A percentile compares a stretch with the other conserved stretches of the same genome.
phyloP scores from a whole-genome alignment of 2,113 vertebrate species.

The Terrapene triunguis region DNA sequence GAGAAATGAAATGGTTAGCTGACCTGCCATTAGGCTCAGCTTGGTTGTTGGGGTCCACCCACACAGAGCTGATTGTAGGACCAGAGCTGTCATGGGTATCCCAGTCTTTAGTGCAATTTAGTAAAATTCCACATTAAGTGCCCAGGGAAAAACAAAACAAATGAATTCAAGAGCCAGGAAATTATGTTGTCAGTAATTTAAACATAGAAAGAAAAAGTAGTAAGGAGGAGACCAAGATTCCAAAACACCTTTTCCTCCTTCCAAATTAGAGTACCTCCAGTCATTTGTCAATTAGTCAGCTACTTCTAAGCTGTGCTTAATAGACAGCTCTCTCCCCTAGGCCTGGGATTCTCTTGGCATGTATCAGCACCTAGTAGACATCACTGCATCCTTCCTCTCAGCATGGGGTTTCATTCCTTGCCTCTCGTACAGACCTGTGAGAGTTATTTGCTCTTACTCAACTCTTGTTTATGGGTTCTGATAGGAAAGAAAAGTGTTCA shows the following conservation, averaged over 20 bases:
- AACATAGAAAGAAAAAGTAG: conserved; percentile 35
- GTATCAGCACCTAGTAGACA: conserved; percentile 16
- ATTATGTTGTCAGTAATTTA: conserved; percentile 17
- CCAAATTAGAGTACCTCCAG: neutral
- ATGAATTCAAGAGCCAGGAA: conserved; percentile 28
- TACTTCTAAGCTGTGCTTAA: neutral
- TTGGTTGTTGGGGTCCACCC: neutral
- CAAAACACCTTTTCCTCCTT: conserved; percentile 24
- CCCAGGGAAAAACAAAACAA: neutral
- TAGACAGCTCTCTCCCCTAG: conserved; percentile 22
- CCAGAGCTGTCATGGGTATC: neutral
- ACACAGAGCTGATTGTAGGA: neutral
- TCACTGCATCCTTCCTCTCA: neutral
- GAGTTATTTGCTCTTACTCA: conserved; percentile 65
- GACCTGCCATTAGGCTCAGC: neutral
- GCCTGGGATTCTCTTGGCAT: conserved; percentile 16
- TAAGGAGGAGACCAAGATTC: conserved; percentile 55
- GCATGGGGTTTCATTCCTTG: conserved; percentile 10
- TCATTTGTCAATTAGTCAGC: neutral
- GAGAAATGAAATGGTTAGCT: conserved; percentile 51
- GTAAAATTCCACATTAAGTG: conserved; percentile 5
- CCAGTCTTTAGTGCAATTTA: neutral
- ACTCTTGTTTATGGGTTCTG: conserved; percentile 63
- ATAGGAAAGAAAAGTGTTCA: conserved; percentile 76
- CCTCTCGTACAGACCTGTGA: conserved; percentile 24